Evolutionary conservation across 1,140 invertebrate species (phyloP).

Genomic region (Rhynchophorus ferrugineus): DNA sequence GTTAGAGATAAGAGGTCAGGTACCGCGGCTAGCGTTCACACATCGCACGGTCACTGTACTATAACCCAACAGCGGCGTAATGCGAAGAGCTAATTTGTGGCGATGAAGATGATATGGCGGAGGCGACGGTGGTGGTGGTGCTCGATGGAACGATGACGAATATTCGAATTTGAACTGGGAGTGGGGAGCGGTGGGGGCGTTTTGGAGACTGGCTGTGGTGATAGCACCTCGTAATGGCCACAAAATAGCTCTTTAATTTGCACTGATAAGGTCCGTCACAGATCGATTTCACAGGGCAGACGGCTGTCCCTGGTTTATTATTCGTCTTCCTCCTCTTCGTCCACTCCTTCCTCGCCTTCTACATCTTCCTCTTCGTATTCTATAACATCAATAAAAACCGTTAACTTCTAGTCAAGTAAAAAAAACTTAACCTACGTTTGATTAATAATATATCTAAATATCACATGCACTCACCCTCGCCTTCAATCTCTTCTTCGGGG

Average conservation of each 20-base stretch:
- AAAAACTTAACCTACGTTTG: too few relatives aligned
- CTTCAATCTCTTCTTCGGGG: slow-evolving; percentile 59
- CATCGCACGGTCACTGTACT: slow-evolving; percentile 31
- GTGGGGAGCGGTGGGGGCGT: slow-evolving; percentile 2
- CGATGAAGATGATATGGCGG: slow-evolving; percentile 4
- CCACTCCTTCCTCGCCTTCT: slow-evolving; percentile 36
- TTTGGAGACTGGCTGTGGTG: slow-evolving; percentile 7
- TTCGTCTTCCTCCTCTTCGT: slow-evolving; percentile 40
- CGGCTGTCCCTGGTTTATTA: slow-evolving; percentile 33
- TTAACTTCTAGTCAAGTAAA: too few relatives aligned
- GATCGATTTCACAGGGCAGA: slow-evolving; percentile 29
- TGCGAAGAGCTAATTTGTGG: slow-evolving; percentile 35
- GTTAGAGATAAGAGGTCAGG: slow-evolving; percentile 37
- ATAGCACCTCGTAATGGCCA: slow-evolving; percentile 23
- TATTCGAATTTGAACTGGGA: slow-evolving; percentile 2
- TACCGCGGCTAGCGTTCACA: slow-evolving; percentile 34
- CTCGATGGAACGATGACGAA: neutral
- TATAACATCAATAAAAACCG: slow-evolving; percentile 29
- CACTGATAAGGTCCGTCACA: slow-evolving; percentile 36
- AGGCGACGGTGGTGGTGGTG: neutral
- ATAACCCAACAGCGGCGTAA: slow-evolving; percentile 25
- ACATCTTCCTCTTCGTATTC: slow-evolving; percentile 41
- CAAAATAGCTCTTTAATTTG: slow-evolving; percentile 36
- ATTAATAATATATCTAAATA: slow-evolving; percentile 1
- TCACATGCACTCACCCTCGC: slow-evolving; percentile 43